These are phyloP conservation scores for Metridium senile DNA, from an alignment of 92 coral and sea anemone species.

Conservation along the genomic window DNA sequence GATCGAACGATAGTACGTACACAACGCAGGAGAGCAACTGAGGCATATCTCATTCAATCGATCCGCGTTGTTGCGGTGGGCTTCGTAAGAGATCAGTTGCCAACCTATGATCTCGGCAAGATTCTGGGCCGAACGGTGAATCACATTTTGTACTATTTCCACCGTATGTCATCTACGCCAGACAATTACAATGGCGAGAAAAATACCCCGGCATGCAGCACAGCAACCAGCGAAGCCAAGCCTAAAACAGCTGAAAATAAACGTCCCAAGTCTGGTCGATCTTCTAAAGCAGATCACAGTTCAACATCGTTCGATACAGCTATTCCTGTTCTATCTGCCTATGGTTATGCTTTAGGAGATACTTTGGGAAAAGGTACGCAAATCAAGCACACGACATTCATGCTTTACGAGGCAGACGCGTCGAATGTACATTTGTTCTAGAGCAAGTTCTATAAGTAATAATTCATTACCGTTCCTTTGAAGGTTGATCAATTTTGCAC, in stretches of 20 bases:
- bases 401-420: background rate
- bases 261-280: constrained; percentile 50
- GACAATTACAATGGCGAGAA: constrained; percentile 48
- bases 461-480: too few species aligned
- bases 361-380: constrained; percentile 90
- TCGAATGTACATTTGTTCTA: background rate
- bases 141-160: constrained; percentile 75
- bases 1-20: constrained; percentile 7
- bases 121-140: constrained; percentile 77
- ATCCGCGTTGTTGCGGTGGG: constrained; percentile 18
- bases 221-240: constrained; percentile 27
- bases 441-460: background rate
- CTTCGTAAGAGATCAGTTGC: constrained; percentile 21
- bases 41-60: background rate
- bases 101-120: constrained; percentile 31
- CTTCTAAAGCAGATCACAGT: constrained; percentile 12
- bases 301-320: constrained; percentile 73
- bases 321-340: constrained; percentile 86
- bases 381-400: constrained; percentile 42
- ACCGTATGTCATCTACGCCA: constrained; percentile 97
- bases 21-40: background rate
- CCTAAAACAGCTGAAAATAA: constrained; percentile 20
- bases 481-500: background rate
- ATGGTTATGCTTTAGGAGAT: constrained; percentile 95
- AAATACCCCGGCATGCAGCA: constrained; percentile 19